Percentiles rank a stretch among this genome's conserved stretches.
phyloP scores from a whole-genome alignment of 2,797 vertebrate species.

The Acrocephalus scirpaceus region DNA sequence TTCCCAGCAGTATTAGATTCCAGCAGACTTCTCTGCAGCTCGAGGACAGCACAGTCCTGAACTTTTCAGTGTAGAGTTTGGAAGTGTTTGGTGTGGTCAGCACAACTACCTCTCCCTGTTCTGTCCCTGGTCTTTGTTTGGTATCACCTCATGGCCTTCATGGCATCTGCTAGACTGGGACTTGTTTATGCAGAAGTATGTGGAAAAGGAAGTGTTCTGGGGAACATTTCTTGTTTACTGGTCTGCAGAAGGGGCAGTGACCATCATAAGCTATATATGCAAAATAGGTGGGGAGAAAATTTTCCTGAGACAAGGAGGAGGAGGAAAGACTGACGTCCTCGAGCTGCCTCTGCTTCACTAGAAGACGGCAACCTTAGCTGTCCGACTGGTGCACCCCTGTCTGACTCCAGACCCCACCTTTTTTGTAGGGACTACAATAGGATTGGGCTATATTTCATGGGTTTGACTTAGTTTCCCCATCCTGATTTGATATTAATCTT shows the following conservation, averaged over 20 bases:
- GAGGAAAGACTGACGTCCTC: neutral
- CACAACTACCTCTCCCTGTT: neutral
- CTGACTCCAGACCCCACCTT: neutral
- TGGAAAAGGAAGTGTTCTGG: neutral
- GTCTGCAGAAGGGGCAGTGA: neutral
- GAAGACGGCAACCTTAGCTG: neutral
- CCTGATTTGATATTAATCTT: neutral
- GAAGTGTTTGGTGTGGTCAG: neutral
- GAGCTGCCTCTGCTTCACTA: neutral
- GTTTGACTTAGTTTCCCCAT: neutral
- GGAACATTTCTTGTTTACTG: neutral
- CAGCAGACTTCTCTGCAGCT: neutral
- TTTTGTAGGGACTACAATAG: neutral
- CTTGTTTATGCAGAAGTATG: neutral
- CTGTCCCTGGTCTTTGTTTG: neutral
- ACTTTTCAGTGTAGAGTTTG: neutral
- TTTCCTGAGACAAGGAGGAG: neutral
- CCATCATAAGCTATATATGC: neutral
- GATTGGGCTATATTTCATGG: neutral
- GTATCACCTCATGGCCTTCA: neutral
- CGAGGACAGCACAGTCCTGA: neutral
- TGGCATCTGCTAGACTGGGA: neutral
- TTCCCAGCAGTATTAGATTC: neutral
- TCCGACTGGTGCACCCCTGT: rapidly evolving
- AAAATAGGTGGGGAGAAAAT: neutral